Evolutionary conservation across 2,888 invertebrate genomes (phyloP).

Genomic region (Tetranychus piercei): DNA sequence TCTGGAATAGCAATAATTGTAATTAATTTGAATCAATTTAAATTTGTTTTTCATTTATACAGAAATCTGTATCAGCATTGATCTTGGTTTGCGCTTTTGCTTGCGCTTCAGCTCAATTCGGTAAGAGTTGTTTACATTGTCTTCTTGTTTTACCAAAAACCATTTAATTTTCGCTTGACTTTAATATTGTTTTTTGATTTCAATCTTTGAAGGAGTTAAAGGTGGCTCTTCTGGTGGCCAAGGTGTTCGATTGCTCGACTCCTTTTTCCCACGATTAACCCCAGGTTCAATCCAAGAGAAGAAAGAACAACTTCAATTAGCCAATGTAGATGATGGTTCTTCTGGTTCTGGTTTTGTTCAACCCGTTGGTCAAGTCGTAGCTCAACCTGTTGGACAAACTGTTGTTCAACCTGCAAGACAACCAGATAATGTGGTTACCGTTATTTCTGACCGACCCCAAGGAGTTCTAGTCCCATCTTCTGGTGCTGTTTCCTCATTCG

Average conservation of each 20-base stretch:
- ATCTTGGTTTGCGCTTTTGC: background rate
- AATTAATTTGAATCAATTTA: background rate
- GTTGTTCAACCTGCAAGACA: background rate
- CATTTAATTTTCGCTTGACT: background rate
- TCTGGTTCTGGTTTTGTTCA: background rate
- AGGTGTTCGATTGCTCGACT: no score
- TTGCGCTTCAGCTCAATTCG: background rate
- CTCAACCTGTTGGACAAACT: no score
- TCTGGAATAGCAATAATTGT: background rate
- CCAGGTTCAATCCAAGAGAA: background rate
- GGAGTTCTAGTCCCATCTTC: background rate
- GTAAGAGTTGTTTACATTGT: background rate
- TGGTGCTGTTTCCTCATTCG: background rate
- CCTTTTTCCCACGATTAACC: background rate
- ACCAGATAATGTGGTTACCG: background rate
- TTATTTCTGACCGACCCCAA: background rate
- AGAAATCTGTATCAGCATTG: background rate
- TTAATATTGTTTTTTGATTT: background rate
- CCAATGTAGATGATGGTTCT: background rate
- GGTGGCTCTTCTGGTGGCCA: background rate
- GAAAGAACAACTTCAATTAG: background rate
- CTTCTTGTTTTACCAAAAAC: no score
- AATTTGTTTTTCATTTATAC: background rate
- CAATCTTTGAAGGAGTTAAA: background rate
- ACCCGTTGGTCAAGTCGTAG: background rate